These are phyloP conservation scores for Carassius gibelio DNA, from an alignment of 2,113 vertebrate genomes.

Conservation along the genomic window DNA sequence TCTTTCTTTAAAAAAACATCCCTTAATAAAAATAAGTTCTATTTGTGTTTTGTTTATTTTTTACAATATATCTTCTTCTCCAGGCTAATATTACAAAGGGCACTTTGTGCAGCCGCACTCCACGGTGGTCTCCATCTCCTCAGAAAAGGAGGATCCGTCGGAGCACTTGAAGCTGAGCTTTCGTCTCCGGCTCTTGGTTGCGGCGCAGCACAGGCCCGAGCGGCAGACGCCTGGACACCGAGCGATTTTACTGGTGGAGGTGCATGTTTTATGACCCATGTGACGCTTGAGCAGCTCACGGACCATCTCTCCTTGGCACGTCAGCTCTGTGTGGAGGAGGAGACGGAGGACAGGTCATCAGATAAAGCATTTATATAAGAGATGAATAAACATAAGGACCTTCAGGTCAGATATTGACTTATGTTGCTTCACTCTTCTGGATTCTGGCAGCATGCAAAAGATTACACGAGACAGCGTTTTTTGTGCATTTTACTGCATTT, in stretches of 20 bases:
- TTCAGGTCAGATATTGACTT: not conserved
- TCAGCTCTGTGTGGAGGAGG: slow-evolving; percentile 73
- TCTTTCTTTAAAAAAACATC: slow-evolving; percentile 90
- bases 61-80: slow-evolving; percentile 98
- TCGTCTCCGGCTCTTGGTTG: slow-evolving; percentile 86
- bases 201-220: slow-evolving; percentile 83
- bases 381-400: not conserved
- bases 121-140: slow-evolving; percentile 89
- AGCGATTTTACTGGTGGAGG: slow-evolving; percentile 82
- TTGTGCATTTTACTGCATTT: not conserved
- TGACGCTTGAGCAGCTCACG: slow-evolving; percentile 88
- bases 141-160: slow-evolving; percentile 88
- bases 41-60: slow-evolving; percentile 96
- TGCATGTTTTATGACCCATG: slow-evolving; percentile 83
- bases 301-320: slow-evolving; percentile 86
- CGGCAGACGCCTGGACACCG: slow-evolving; percentile 83
- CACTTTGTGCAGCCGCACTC: slow-evolving; percentile 92
- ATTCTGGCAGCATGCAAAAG: not conserved
- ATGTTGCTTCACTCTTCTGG: not conserved
- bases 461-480: not conserved
- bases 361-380: not conserved
- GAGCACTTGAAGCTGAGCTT: slow-evolving; percentile 91
- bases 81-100: slow-evolving; percentile 75
- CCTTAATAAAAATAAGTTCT: slow-evolving; percentile 99
- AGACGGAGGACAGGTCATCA: not conserved